A percentile compares a stretch with the other conserved stretches of the same genome.
Evolutionary conservation across 2,888 invertebrate species (phyloP).

Genomic region (Tanaodytes sp.): DNA sequence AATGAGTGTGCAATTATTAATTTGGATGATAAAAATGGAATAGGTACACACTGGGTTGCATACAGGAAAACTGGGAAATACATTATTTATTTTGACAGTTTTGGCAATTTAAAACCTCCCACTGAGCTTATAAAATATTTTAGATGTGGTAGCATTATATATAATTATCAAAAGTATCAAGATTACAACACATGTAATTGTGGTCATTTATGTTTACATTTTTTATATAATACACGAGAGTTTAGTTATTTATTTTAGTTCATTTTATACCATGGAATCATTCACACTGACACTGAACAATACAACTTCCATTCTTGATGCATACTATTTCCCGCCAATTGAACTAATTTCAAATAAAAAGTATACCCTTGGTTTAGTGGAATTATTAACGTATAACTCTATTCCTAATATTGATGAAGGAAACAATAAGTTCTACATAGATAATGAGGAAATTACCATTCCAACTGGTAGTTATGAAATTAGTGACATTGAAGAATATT

Average conservation of each 20-base stretch:
- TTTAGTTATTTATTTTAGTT: background rate
- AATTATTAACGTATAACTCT: conserved; percentile 57
- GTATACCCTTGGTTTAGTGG: conserved; percentile 47
- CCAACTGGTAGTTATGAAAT: conserved; percentile 64
- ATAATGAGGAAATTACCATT: conserved; percentile 46
- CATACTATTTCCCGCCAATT: conserved; percentile 17
- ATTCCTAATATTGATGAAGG: conserved; percentile 63
- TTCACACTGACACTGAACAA: background rate
- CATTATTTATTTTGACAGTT: conserved; percentile 68
- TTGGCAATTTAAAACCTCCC: conserved; percentile 50
- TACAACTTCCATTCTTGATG: background rate
- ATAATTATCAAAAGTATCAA: conserved; percentile 62
- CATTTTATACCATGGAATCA: background rate
- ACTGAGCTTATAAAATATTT: conserved; percentile 60
- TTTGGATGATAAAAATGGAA: conserved; percentile 28
- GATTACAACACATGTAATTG: conserved; percentile 58
- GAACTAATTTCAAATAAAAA: conserved; percentile 49
- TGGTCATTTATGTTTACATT: conserved; percentile 21
- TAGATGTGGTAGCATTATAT: conserved; percentile 36
- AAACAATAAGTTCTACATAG: conserved; percentile 15
- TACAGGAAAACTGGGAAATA: conserved; percentile 60
- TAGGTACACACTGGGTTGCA: conserved; percentile 63
- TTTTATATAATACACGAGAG: conserved; percentile 11
- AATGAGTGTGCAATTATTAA: conserved; percentile 35
- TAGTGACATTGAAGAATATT: conserved; percentile 58